phyloP scores from a whole-genome alignment of 2,797 vertebrate species.

The Sebastolobus alascanus region DNA sequence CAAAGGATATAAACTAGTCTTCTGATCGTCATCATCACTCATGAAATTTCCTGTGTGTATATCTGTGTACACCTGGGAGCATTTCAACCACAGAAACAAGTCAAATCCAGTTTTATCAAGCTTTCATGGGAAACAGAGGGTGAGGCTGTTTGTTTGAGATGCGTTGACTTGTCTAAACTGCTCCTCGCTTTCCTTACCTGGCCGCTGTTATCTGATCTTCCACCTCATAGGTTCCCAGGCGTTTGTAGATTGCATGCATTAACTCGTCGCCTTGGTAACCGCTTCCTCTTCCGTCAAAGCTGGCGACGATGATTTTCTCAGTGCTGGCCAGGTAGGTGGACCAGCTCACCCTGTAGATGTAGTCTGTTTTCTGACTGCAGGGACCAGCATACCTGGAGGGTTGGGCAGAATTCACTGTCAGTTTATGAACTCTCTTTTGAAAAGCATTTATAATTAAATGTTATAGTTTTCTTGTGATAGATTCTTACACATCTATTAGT shows the following conservation, averaged over 20 bases:
- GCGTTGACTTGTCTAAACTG: constrained; percentile 38
- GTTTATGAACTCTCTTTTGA: background rate
- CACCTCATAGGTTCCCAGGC: constrained; percentile 94
- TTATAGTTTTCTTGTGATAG: no score
- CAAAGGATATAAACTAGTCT: background rate
- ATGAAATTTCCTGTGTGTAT: background rate
- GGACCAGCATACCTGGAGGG: constrained; percentile 93
- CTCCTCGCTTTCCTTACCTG: constrained; percentile 81
- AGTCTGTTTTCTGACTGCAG: constrained; percentile 93
- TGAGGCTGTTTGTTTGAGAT: constrained; percentile 47
- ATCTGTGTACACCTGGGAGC: background rate
- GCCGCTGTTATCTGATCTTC: constrained; percentile 96
- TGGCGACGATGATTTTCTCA: constrained; percentile 94
- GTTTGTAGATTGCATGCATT: constrained; percentile 93
- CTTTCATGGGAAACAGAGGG: background rate
- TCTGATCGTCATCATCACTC: background rate
- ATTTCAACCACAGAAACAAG: constrained; percentile 23
- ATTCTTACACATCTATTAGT: constrained; percentile 96
- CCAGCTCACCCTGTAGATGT: constrained; percentile 88
- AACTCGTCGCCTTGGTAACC: constrained; percentile 95
- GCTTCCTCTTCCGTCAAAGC: constrained; percentile 97
- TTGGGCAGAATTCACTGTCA: background rate
- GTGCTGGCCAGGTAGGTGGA: constrained; percentile 95
- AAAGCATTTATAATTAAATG: background rate
- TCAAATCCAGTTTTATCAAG: constrained; percentile 38